Conservation (phyloP, 2,113 vertebrate genomes). For the Cichladusa arquata region DNA sequence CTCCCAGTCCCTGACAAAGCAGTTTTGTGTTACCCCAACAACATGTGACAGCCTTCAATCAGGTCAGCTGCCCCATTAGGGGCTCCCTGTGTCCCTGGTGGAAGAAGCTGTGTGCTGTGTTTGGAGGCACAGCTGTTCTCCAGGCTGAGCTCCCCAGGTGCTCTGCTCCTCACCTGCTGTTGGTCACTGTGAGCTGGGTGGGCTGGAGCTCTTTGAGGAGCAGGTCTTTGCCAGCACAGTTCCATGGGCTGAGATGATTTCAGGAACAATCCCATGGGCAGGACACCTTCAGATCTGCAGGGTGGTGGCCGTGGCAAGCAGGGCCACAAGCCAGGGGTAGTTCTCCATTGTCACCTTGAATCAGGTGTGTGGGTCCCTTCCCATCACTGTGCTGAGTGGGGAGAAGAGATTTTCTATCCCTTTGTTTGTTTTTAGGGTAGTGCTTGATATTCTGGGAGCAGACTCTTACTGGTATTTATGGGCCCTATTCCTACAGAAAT, state of each 20-base stretch:
- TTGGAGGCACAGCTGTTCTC: neutral
- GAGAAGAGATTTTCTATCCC: neutral
- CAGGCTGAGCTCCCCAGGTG: neutral
- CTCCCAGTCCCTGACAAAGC: neutral
- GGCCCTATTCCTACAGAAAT: neutral
- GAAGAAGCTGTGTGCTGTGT: neutral
- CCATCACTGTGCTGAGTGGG: neutral
- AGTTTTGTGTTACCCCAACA: neutral
- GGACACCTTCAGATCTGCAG: neutral
- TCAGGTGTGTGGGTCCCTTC: neutral
- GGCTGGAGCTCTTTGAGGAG: neutral
- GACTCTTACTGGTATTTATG: neutral
- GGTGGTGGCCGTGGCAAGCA: neutral
- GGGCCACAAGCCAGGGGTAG: neutral
- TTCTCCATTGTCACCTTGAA: neutral
- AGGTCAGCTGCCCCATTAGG: neutral
- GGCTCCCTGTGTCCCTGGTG: neutral
- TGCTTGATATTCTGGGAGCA: neutral
- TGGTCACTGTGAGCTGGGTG: accelerated
- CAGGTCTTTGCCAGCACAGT: neutral
- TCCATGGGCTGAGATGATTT: accelerated
- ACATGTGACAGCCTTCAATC: neutral
- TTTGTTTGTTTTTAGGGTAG: neutral
- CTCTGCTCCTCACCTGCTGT: neutral
- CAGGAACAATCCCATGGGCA: accelerated